These are phyloP conservation scores for Riptortus pedestris DNA, from an alignment of 1,140 invertebrate species.

Conservation along the genomic window DNA sequence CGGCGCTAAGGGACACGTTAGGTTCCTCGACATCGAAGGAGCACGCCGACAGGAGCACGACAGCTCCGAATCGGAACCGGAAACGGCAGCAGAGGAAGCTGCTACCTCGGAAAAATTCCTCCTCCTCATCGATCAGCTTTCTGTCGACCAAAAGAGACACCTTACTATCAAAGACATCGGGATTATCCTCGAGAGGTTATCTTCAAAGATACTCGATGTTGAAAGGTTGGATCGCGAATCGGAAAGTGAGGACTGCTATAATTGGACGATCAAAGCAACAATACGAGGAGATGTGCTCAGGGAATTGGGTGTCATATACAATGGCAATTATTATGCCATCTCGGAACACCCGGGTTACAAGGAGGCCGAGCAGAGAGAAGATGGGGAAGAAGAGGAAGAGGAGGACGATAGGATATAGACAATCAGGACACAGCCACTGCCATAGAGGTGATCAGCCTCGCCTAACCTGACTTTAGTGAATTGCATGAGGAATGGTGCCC, in stretches of 20 bases:
- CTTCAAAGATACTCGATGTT: conserved; percentile 85
- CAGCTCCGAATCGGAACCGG: conserved; percentile 84
- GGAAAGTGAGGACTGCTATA: conserved; percentile 83
- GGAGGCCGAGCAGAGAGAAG: conserved; percentile 69
- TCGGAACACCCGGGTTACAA: conserved; percentile 86
- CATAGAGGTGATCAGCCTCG: conserved; percentile 1
- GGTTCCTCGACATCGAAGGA: conserved; percentile 63
- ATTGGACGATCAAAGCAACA: conserved; percentile 88
- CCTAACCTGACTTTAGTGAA: conserved; percentile 10
- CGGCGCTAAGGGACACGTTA: conserved; percentile 49
- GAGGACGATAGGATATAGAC: conserved; percentile 28
- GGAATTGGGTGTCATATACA: conserved; percentile 86
- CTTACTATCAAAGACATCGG: conserved; percentile 90
- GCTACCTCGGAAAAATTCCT: conserved; percentile 84
- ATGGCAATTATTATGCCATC: conserved; percentile 89
- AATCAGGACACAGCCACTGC: conserved; percentile 18
- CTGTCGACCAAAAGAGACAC: conserved; percentile 80
- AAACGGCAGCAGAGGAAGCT: conserved; percentile 77
- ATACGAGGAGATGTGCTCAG: conserved; percentile 78
- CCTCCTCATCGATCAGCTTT: conserved; percentile 80
- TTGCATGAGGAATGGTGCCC: conserved; percentile 11
- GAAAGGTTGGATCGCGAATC: conserved; percentile 79
- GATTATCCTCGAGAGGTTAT: conserved; percentile 81
- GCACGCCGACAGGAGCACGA: conserved; percentile 51
- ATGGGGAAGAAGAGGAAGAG: conserved; percentile 55